Conservation (phyloP, 1,140 invertebrate species). For the Macrosteles quadrilineatus region DNA sequence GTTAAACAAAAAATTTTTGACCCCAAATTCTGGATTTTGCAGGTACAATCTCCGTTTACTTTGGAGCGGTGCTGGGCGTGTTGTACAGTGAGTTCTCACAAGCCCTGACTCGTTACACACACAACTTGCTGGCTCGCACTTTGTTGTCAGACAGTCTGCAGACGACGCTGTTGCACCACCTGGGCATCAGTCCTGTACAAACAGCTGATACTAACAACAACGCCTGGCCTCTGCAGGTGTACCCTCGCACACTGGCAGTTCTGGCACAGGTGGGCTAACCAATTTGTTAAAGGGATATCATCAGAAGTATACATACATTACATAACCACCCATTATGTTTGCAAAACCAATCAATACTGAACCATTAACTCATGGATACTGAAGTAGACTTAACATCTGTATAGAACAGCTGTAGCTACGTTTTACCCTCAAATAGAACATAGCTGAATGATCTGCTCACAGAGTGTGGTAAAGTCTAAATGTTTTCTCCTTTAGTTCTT, state of each 20-base stretch:
- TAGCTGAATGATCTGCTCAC: no score
- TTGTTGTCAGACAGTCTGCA: slow-evolving; percentile 67
- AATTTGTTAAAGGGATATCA: slow-evolving; percentile 35
- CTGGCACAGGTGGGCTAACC: slow-evolving; percentile 66
- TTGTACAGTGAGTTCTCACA: slow-evolving; percentile 78
- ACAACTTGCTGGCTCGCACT: slow-evolving; percentile 77
- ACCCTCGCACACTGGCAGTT: slow-evolving; percentile 81
- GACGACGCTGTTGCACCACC: slow-evolving; percentile 69
- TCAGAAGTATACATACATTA: no score
- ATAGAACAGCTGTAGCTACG: no score
- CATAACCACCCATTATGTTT: no score
- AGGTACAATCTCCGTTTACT: slow-evolving; percentile 76
- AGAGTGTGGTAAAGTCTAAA: no score
- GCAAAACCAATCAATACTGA: no score
- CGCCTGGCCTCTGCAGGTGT: slow-evolving; percentile 80
- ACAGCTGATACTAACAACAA: slow-evolving; percentile 50
- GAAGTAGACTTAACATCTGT: no score
- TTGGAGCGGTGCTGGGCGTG: slow-evolving; percentile 66
- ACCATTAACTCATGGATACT: no score
- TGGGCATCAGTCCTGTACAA: slow-evolving; percentile 74
- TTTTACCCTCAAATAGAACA: no score
- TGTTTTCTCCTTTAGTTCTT: no score
- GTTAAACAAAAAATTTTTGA: no score
- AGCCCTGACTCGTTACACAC: slow-evolving; percentile 77
- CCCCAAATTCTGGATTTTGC: no score